A percentile compares a stretch with the other conserved stretches of the same genome.
Conservation (phyloP, 2,797 vertebrate species). For the Cygnus olor region DNA sequence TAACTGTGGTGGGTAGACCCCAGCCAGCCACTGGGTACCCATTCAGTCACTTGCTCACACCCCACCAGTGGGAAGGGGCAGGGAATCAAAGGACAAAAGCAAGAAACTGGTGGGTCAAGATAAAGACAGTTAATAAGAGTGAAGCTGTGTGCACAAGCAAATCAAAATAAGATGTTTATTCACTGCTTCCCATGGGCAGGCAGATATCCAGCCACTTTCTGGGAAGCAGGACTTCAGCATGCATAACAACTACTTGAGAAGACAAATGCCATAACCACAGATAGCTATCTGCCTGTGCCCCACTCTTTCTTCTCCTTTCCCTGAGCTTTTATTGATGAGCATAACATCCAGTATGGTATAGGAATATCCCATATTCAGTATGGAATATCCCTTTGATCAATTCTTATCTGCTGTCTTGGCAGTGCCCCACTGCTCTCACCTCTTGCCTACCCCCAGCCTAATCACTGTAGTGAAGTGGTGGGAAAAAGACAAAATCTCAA, state of each 20-base stretch:
- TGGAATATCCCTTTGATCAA: not conserved
- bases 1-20: not conserved
- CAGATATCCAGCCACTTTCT: not conserved
- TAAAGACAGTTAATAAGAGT: not conserved
- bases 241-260: not conserved
- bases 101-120: not conserved
- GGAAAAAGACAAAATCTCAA: not conserved
- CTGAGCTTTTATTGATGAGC: not conserved
- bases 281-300: not conserved
- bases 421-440: not conserved
- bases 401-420: not conserved
- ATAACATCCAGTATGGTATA: fast-evolving
- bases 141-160: not conserved
- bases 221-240: not conserved
- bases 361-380: not conserved
- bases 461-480: fast-evolving
- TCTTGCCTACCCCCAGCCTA: not conserved
- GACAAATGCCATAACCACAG: not conserved
- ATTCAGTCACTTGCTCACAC: not conserved
- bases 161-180: not conserved
- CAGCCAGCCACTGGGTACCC: not conserved
- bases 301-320: not conserved
- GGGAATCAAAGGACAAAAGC: not conserved
- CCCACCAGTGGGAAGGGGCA: not conserved
- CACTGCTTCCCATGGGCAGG: not conserved